A percentile compares a stretch with the other conserved stretches of the same genome.
phyloP scores from a whole-genome alignment of 30 jellyfish, hydroid and myxozoan genomes.

The Mastigias papua region DNA sequence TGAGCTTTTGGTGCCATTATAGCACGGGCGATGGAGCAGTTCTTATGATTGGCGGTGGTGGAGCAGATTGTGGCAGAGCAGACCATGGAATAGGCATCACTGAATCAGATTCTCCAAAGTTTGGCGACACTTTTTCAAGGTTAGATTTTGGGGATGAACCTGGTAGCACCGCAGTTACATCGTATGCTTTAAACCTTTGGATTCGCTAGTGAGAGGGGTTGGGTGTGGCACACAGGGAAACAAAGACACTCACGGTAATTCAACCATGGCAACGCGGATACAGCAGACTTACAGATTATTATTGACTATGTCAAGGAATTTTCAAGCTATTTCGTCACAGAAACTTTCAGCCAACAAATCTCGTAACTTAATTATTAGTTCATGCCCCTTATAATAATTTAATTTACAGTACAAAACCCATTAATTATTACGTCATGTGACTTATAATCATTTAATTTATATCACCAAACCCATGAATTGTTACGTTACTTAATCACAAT shows the following conservation, averaged over 20 bases:
- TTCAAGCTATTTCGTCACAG: neutral
- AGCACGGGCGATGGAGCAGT: conserved; percentile 22
- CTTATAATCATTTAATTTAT: no score
- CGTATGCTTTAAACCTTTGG: conserved; percentile 30
- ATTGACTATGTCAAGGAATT: neutral
- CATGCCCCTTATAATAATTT: no score
- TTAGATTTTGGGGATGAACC: conserved; percentile 10
- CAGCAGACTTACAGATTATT: neutral
- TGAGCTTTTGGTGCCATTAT: conserved; percentile 24
- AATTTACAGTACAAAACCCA: no score
- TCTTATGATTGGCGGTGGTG: conserved; percentile 24
- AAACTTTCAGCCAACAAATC: neutral
- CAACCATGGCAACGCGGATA: neutral
- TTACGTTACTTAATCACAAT: no score
- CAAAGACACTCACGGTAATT: neutral
- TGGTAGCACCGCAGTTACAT: neutral
- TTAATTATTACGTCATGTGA: no score
- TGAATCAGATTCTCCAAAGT: neutral
- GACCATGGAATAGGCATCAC: conserved; percentile 16
- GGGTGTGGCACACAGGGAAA: neutral
- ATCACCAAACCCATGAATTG: no score
- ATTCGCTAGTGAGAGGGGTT: neutral
- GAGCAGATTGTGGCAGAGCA: conserved; percentile 6
- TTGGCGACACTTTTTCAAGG: neutral
- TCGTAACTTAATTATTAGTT: no score